Percentiles rank a stretch among this genome's conserved stretches.
Conservation (phyloP, 2,113 vertebrate genomes). For the Phoenicopterus ruber region DNA sequence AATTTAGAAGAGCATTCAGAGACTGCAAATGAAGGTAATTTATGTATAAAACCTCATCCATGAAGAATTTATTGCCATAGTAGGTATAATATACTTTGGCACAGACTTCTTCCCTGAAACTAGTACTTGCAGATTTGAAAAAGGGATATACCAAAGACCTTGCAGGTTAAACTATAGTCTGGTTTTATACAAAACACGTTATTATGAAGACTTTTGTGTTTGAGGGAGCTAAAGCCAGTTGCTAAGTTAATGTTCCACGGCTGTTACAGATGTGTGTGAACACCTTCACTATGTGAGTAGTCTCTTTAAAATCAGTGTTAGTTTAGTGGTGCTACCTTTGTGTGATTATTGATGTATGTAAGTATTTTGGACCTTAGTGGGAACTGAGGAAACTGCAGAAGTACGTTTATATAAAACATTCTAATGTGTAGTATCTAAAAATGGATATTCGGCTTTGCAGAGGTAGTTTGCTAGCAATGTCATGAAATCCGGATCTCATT, state of each 20-base stretch:
- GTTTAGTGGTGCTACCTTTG: neutral
- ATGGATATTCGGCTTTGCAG: neutral
- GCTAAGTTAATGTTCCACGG: neutral
- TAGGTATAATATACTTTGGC: slow-evolving; percentile 49
- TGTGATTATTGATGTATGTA: neutral
- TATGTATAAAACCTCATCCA: slow-evolving; percentile 57
- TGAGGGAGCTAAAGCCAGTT: neutral
- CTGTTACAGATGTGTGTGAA: neutral
- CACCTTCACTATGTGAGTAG: neutral
- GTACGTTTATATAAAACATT: neutral
- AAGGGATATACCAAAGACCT: neutral
- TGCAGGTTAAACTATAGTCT: slow-evolving; percentile 1
- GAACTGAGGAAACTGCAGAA: neutral
- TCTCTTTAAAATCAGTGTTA: neutral
- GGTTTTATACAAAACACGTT: neutral
- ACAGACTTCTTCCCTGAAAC: slow-evolving; percentile 10
- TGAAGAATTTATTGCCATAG: slow-evolving; percentile 62
- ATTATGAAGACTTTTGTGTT: neutral
- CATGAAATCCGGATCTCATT: neutral
- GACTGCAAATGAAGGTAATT: slow-evolving; percentile 48
- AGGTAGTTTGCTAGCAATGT: neutral
- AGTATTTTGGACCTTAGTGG: neutral
- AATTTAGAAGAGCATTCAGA: slow-evolving; percentile 45
- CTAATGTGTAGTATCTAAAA: neutral
- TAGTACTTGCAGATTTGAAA: neutral